Evolutionary conservation across 2,888 invertebrate genomes (phyloP), one percentile per base, ranked within the genome.

Genomic region (Sesamia inferens): DNA sequence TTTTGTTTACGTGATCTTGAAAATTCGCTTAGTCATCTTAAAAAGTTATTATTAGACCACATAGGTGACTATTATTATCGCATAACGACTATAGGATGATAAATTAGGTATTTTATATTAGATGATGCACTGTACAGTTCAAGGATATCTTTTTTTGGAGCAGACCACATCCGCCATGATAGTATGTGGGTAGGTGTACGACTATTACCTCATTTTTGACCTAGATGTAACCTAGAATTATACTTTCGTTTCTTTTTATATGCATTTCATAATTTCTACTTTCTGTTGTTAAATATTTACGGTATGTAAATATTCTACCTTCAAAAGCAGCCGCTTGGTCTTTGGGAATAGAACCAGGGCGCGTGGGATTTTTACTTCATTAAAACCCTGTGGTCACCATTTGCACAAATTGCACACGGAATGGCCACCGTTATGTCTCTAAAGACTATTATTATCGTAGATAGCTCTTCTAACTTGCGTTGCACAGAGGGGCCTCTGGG

Each of bases 1-100:
- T 57, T 57, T 62, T 67, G 48, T 68, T 59, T 63, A 73, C 47
- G 22, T 77, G 68, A 57, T 70, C 62, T 77, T 77, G 62, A 73
- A 68, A 70, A 73, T 73, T 47, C 19, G 58, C 68, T 62, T 42
- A 61, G 48, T 81, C 77, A 81, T 70, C 22, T 19, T 14, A 44
- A 73, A 65, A 24, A 48, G 47, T 54, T 78, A 71, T 77, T 73
- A 39, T 69, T 74, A 69, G 68, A 44, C 31, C 13, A 39, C 47
- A 31, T 47, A 13, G 8, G 39, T 62, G 51, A 55, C 24, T n/a
- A 76, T 57, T 75, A 51, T 51, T 48, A 44, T 51, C 42, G n/a
- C 62, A 19, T 54, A 39, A 8, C 31, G 19, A 61, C 19, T 48
- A 16, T 10, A 57, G 6, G 11, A 62, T 75, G 24, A 51, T 66